Conservation (phyloP, 2,797 vertebrate genomes). For the Bufotes viridis region DNA sequence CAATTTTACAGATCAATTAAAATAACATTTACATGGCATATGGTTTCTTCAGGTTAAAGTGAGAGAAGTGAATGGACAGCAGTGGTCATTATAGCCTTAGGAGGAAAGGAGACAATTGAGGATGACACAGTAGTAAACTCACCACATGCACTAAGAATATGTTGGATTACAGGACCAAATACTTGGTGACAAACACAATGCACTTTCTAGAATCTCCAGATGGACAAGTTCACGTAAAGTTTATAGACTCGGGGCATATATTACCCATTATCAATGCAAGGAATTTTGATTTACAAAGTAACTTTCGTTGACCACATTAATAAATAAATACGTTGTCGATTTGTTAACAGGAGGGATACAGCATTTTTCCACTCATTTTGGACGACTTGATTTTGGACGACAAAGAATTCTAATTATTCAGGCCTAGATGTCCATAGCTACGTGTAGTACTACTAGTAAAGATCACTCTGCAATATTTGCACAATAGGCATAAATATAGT, state of each 20-base stretch:
- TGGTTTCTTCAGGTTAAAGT: constrained; percentile 62
- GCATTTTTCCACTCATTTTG: not conserved
- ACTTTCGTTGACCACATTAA: not conserved
- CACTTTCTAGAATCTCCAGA: constrained; percentile 25
- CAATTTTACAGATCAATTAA: constrained; percentile 67
- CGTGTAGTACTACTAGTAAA: no score
- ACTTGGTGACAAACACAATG: constrained; percentile 34
- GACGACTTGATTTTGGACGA: not conserved
- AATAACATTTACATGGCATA: constrained; percentile 67
- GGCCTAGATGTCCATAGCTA: no score
- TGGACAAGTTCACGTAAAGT: constrained; percentile 43
- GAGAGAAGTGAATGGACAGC: constrained; percentile 45
- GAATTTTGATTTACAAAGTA: not conserved
- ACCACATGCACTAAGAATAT: not conserved
- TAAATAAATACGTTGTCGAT: not conserved
- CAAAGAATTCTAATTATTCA: not conserved
- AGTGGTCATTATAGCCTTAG: constrained; percentile 57
- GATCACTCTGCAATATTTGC: no score
- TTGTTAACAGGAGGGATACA: not conserved
- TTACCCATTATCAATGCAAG: not conserved
- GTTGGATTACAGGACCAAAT: not conserved
- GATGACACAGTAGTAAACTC: constrained; percentile 42
- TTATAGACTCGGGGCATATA: constrained; percentile 22
- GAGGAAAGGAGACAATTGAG: constrained; percentile 22
- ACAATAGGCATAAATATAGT: no score